A percentile compares a stretch with the other conserved stretches of the same genome.
phyloP scores from a whole-genome alignment of 1,140 invertebrate species.

The Neodiprion pinetum region DNA sequence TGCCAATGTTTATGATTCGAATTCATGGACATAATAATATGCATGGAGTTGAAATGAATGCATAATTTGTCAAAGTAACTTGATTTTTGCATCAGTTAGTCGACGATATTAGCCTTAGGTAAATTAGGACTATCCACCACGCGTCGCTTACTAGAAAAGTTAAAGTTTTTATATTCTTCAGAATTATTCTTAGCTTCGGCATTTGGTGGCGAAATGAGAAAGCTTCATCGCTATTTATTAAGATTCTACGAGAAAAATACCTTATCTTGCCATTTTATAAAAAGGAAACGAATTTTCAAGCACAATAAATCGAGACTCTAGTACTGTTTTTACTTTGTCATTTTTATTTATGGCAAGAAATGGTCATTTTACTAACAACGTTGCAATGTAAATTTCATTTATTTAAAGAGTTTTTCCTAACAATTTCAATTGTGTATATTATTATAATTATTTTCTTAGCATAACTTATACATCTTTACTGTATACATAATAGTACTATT shows the following conservation, averaged over 20 bases:
- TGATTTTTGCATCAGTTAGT: not conserved
- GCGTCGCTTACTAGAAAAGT: conserved; percentile 28
- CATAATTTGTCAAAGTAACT: conserved; percentile 4
- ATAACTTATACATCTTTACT: conserved; percentile 49
- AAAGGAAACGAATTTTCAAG: conserved; percentile 35
- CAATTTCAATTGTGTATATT: conserved; percentile 60
- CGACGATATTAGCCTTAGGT: conserved; percentile 6
- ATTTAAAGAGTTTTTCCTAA: conserved; percentile 57
- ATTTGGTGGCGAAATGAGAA: conserved; percentile 35
- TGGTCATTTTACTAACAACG: not conserved
- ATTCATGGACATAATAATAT: not conserved
- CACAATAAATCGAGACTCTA: conserved; percentile 18
- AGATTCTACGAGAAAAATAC: conserved; percentile 23
- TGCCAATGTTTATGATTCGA: not conserved
- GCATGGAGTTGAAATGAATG: not conserved
- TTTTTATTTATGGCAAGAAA: not conserved
- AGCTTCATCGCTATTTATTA: conserved; percentile 32
- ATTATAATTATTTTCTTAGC: conserved; percentile 54
- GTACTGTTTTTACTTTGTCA: not conserved
- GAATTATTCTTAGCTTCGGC: conserved; percentile 39
- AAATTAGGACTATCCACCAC: conserved; percentile 11
- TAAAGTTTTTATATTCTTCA: conserved; percentile 28
- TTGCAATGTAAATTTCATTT: conserved; percentile 56
- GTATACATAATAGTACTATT: conserved; percentile 56
- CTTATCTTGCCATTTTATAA: conserved; percentile 37